phyloP scores from a whole-genome alignment of 2,797 vertebrate species.

The Petrocephalus schoutedeni region DNA sequence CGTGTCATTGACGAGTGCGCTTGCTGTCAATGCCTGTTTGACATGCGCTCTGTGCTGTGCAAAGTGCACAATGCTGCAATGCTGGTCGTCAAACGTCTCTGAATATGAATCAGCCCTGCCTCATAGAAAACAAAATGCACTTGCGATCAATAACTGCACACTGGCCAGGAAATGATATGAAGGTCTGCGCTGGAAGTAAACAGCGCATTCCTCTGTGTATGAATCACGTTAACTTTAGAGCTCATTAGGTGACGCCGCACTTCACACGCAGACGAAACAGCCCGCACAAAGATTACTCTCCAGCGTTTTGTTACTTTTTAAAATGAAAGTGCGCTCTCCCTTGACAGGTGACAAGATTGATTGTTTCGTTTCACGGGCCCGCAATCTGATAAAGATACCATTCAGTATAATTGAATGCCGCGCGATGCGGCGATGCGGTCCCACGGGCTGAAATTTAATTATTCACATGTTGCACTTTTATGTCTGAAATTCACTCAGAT shows the following conservation, averaged over 20 bases:
- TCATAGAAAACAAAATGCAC: not conserved
- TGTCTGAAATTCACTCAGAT: conserved; percentile 15
- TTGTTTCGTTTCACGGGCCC: not conserved
- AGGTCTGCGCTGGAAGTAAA: not conserved
- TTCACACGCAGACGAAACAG: conserved; percentile 35
- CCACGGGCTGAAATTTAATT: conserved; percentile 17
- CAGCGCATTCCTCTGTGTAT: not conserved
- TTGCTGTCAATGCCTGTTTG: not conserved
- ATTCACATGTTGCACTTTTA: conserved; percentile 20
- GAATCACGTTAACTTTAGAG: not conserved
- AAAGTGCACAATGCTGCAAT: not conserved
- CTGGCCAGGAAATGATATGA: not conserved
- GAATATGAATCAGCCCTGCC: not conserved
- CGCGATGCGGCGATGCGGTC: conserved; percentile 21
- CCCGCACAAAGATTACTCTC: conserved; percentile 23
- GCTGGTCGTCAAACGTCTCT: not conserved
- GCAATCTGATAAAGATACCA: conserved; percentile 25
- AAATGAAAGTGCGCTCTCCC: conserved; percentile 12
- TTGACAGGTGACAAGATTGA: conserved; percentile 20
- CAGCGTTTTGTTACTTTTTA: conserved; percentile 15
- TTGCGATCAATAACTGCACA: not conserved
- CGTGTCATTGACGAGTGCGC: too few species aligned
- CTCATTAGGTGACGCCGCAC: not conserved
- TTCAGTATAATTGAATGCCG: conserved; percentile 23
- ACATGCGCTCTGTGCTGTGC: not conserved